These are phyloP conservation scores for Diuraphis noxia DNA, from an alignment of 1,140 invertebrate genomes.

Conservation along the genomic window DNA sequence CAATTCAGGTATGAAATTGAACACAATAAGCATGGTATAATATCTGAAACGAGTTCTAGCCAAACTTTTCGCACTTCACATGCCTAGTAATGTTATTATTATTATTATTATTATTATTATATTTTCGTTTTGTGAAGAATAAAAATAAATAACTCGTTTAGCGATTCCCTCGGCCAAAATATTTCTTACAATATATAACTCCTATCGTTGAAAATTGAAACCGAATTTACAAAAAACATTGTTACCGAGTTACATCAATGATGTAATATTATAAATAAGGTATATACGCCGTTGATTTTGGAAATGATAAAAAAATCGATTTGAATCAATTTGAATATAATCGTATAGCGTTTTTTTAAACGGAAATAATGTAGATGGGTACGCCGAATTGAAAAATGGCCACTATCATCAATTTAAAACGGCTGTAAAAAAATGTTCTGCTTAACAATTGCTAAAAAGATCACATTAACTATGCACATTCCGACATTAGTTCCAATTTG, in stretches of 20 bases:
- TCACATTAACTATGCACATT: neutral
- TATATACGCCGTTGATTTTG: neutral
- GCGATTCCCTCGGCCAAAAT: neutral
- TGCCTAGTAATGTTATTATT: neutral
- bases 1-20: neutral
- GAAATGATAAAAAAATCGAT: neutral
- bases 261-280: neutral
- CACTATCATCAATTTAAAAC: neutral
- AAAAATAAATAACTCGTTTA: slow-evolving; percentile 10
- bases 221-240: neutral
- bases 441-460: neutral
- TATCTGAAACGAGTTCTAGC: neutral
- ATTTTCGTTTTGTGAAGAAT: neutral
- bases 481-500: neutral
- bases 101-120: neutral
- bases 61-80: neutral
- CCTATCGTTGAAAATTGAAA: neutral
- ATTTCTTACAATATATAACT: neutral
- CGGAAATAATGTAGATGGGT: neutral
- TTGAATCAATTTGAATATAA: neutral
- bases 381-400: neutral
- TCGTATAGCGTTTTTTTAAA: neutral
- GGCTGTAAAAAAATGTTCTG: too few relatives aligned
- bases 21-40: neutral
- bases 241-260: neutral